Conservation (phyloP, 1,140 invertebrate species). For the Platyscapa corneri region DNA sequence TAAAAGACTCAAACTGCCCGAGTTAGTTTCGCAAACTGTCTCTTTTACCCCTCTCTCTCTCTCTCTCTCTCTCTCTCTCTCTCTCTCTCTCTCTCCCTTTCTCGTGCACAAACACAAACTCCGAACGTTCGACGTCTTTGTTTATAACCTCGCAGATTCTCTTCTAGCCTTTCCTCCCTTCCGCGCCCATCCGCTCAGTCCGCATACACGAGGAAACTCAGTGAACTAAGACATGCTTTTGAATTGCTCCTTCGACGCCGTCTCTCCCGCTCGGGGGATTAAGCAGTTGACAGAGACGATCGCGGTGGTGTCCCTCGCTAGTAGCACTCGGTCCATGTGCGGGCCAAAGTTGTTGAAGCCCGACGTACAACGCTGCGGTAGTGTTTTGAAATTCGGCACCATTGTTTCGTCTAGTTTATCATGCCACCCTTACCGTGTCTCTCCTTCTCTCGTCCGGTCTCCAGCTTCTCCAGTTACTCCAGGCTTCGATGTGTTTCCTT, state of each 20-base stretch:
- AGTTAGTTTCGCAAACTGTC: not conserved
- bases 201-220: not conserved
- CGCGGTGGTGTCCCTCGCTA: not conserved
- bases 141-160: not conserved
- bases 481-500: no score
- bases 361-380: not conserved
- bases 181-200: not conserved
- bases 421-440: not conserved
- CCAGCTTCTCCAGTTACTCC: no score
- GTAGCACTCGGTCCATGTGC: not conserved
- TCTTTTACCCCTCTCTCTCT: not conserved
- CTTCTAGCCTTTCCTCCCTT: not conserved
- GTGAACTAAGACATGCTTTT: not conserved
- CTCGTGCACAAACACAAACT: not conserved
- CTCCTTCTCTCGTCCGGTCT: no score
- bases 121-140: not conserved
- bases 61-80: not conserved
- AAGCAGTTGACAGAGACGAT: not conserved
- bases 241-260: not conserved
- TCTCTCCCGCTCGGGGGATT: not conserved
- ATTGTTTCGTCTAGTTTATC: not conserved
- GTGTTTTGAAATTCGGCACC: conserved; percentile 6
- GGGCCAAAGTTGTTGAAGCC: not conserved
- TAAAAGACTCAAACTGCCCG: not conserved
- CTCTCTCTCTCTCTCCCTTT: no score